phyloP scores from a whole-genome alignment of 92 coral and sea anemone species.

The Anthopleura xanthogrammica region DNA sequence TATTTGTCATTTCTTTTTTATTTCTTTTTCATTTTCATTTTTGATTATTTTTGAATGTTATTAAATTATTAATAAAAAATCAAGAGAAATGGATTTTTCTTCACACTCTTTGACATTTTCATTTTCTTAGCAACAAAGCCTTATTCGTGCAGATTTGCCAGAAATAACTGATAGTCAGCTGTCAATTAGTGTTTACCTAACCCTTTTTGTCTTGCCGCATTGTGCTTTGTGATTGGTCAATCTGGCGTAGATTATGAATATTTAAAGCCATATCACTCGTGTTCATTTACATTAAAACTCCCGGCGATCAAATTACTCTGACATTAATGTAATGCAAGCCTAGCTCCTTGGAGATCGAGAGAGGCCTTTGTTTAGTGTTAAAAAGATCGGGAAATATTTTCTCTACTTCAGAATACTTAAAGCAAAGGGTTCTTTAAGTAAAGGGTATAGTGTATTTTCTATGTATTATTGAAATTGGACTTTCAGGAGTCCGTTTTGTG shows the following conservation, averaged over 20 bases:
- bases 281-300: constrained; percentile 12
- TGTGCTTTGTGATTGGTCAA: constrained; percentile 18
- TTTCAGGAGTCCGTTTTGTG: background rate
- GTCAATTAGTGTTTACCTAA: constrained; percentile 18
- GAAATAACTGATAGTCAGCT: constrained; percentile 7
- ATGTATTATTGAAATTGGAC: constrained; percentile 7
- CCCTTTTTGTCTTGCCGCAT: background rate
- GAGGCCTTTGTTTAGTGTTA: constrained; percentile 29
- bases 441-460: background rate
- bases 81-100: background rate
- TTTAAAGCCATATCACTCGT: background rate
- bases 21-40: background rate
- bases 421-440: background rate
- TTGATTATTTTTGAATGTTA: background rate
- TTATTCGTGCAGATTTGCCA: background rate
- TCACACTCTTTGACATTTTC: background rate
- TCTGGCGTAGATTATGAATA: background rate
- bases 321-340: constrained; percentile 21
- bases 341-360: constrained; percentile 63
- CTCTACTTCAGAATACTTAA: background rate
- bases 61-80: background rate
- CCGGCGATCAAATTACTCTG: constrained; percentile 35
- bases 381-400: background rate
- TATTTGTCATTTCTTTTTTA: background rate
- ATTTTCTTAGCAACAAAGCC: background rate